phyloP scores from a whole-genome alignment of 2,888 invertebrate species.

The Ypsolopha sequella region DNA sequence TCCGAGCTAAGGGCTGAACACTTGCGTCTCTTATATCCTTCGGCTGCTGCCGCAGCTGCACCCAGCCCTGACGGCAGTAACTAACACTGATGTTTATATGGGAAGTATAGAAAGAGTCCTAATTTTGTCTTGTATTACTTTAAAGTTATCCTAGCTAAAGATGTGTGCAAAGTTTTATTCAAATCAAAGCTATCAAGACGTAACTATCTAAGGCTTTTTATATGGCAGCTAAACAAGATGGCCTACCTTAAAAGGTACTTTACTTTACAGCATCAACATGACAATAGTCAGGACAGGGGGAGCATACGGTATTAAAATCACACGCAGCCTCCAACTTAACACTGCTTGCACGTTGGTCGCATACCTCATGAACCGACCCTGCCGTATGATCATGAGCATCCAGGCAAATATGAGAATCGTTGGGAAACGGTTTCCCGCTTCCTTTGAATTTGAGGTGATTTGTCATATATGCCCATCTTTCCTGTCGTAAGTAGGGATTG shows the following conservation, averaged over 20 bases:
- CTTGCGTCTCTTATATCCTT: too few species aligned
- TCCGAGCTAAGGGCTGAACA: too few species aligned
- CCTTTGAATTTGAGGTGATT: not conserved
- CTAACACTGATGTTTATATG: too few species aligned
- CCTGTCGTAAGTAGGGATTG: too few species aligned
- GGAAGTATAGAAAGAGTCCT: too few species aligned
- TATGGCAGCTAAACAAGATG: not conserved
- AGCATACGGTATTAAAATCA: slow-evolving; percentile 78
- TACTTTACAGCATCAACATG: slow-evolving; percentile 58
- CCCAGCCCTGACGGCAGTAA: too few species aligned
- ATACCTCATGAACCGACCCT: slow-evolving; percentile 73
- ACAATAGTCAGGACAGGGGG: slow-evolving; percentile 74
- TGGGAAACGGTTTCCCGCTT: slow-evolving; percentile 70
- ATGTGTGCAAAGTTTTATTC: too few species aligned
- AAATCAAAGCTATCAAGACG: too few species aligned
- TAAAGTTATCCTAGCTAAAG: too few species aligned
- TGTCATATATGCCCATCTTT: too few species aligned
- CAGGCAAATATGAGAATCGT: slow-evolving; percentile 78
- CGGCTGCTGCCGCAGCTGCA: too few species aligned
- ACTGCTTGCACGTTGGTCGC: slow-evolving; percentile 80
- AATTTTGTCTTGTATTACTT: too few species aligned
- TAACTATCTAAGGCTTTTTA: not conserved
- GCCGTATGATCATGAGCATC: slow-evolving; percentile 78
- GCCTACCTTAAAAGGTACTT: not conserved
- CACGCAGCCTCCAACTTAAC: slow-evolving; percentile 68